Evolutionary conservation across 1,140 invertebrate genomes (phyloP).

Genomic region (Ceratosolen solmsi): DNA sequence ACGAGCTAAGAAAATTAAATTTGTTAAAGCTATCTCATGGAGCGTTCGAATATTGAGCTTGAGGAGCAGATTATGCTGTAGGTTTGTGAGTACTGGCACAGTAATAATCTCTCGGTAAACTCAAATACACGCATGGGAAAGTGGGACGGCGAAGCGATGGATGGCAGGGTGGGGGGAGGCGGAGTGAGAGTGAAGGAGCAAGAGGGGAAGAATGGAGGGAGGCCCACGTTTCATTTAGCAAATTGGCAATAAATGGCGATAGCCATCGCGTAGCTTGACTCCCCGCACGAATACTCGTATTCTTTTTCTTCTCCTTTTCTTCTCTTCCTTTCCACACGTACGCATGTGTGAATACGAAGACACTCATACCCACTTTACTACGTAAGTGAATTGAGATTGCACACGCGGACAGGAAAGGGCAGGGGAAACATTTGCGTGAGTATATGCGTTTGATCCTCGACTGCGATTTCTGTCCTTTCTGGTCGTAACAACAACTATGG

Average conservation of each 20-base stretch:
- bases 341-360: background rate
- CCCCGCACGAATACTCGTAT: slow-evolving; percentile 18
- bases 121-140: background rate
- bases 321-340: background rate
- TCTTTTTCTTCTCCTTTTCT: background rate
- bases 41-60: background rate
- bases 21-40: slow-evolving; percentile 9
- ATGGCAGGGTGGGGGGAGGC: background rate
- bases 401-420: slow-evolving; percentile 49
- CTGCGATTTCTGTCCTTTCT: slow-evolving; percentile 50
- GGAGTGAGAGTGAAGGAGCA: slow-evolving; percentile 35
- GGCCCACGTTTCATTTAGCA: slow-evolving; percentile 72
- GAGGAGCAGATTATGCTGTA: background rate
- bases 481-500: slow-evolving; percentile 31
- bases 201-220: background rate
- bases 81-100: background rate
- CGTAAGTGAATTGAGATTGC: slow-evolving; percentile 42
- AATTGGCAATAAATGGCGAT: slow-evolving; percentile 74
- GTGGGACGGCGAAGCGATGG: background rate
- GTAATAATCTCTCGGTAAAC: slow-evolving; percentile 24
- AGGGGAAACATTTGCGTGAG: background rate
- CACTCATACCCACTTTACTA: background rate
- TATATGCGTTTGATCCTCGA: slow-evolving; percentile 36
- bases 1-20: slow-evolving; percentile 38
- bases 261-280: slow-evolving; percentile 61